Evolutionary conservation across 2,888 invertebrate species (phyloP).

Genomic region (Drosophila hamatofila): DNA sequence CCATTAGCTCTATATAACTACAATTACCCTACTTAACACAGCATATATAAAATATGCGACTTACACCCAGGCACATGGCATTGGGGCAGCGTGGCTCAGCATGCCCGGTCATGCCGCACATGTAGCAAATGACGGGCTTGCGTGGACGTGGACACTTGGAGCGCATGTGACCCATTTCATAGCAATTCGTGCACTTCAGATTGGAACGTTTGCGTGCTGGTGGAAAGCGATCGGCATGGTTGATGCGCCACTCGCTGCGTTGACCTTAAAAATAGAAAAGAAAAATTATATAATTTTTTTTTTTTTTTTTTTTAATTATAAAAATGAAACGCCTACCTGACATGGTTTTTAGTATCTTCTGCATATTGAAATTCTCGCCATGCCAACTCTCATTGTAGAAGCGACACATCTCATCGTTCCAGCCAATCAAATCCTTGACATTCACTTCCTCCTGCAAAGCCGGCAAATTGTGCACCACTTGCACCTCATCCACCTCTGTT

Average conservation of each 20-base stretch:
- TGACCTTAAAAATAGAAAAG: slow-evolving; percentile 35
- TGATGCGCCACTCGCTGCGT: slow-evolving; percentile 79
- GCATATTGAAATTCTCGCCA: slow-evolving; percentile 88
- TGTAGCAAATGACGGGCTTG: slow-evolving; percentile 87
- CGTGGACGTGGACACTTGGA: slow-evolving; percentile 87
- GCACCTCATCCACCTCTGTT: slow-evolving; percentile 22
- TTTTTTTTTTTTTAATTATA: no score
- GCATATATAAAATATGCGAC: slow-evolving; percentile 44
- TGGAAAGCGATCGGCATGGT: slow-evolving; percentile 78
- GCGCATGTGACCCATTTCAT: slow-evolving; percentile 88
- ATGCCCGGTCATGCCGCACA: slow-evolving; percentile 90
- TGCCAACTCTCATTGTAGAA: slow-evolving; percentile 90
- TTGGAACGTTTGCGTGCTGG: slow-evolving; percentile 62
- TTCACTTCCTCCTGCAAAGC: slow-evolving; percentile 39
- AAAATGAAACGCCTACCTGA: slow-evolving; percentile 86
- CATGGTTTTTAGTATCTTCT: slow-evolving; percentile 88
- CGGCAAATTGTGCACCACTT: slow-evolving; percentile 44
- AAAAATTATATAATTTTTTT: background rate
- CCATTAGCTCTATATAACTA: background rate
- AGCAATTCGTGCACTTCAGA: slow-evolving; percentile 88
- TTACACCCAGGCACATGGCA: slow-evolving; percentile 90
- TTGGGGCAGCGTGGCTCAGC: slow-evolving; percentile 89
- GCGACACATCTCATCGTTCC: slow-evolving; percentile 87
- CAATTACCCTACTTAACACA: background rate
- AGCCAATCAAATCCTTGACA: slow-evolving; percentile 70